Evolutionary conservation across 2,113 vertebrate genomes (phyloP), one percentile per base, ranked within the genome.

Genomic region (Neoarius graeffei): DNA sequence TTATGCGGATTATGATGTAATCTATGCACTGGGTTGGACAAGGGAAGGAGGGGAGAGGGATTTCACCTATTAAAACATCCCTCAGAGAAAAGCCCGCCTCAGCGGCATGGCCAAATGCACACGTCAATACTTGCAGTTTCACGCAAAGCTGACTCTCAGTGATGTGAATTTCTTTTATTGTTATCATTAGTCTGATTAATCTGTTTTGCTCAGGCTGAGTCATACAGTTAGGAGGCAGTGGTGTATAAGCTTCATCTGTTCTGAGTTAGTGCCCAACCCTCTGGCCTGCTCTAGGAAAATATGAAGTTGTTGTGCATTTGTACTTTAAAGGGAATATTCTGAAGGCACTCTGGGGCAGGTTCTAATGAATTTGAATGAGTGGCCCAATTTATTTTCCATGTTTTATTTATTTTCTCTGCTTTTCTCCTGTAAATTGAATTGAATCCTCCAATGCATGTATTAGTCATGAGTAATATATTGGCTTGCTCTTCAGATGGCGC

Each of bases 301-400:
- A 56, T 86, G 83, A 79, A 81, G 74, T 86, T 74, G 86, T 89
- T 86, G 50, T 73, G 73, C 86, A 69, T 90, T 91, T 80, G 20
- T 67, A 88, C 90, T 91, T 92, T 93, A 91, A 92, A 90, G 89
- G 83, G 88, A 93, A 93, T 93, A 92, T 94, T 94, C 92, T 90
- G 86, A 93, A 90, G 90, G 91, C 92, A 92, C 92, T 92, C 90
- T 85, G 91, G 92, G 93, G 92, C 92, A 91, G 88, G 91, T 94
- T 94, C 92, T 95, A 94, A 95, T 95, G 95, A 95, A 95, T 95
- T 93, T 94, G 94, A 95, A 95, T 96, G 94, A 94, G 94, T 91
- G 89, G 93, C 93, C 95, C 94, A 92, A 95, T 95, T 96, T 95
- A 94, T 95, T 95, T 95, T 94, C 93, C 91, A 94, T 95, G 94